A percentile compares a stretch with the other conserved stretches of the same genome.
phyloP scores from a whole-genome alignment of 2,113 vertebrate species.

The Laterallus jamaicensis region DNA sequence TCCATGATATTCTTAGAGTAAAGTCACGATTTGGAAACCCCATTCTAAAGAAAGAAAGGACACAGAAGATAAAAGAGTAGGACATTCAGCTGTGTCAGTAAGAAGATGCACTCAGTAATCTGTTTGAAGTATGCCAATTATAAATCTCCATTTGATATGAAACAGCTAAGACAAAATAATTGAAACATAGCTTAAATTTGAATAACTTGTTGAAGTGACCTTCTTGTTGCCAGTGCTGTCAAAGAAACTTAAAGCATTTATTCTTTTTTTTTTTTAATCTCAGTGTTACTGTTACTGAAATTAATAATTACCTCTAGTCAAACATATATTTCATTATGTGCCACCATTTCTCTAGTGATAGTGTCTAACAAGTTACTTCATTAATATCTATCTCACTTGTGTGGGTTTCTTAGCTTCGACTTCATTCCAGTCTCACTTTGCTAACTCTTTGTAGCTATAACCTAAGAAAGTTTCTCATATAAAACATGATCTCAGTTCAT shows the following conservation, averaged over 20 bases:
- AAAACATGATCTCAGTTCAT: not conserved
- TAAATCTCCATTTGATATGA: not conserved
- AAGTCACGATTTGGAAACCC: not conserved
- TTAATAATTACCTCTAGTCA: conserved; percentile 23
- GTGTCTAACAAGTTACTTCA: not conserved
- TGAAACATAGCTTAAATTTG: not conserved
- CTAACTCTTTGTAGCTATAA: not conserved
- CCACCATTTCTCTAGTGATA: not conserved
- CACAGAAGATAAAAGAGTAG: not conserved
- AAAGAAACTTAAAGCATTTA: not conserved
- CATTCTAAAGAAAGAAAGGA: not conserved
- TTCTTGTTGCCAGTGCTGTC: not conserved
- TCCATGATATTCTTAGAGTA: not conserved
- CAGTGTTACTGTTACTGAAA: not conserved
- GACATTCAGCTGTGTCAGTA: not conserved
- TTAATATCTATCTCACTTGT: not conserved
- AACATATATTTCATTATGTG: not conserved
- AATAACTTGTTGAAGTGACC: not conserved
- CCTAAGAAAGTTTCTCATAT: not conserved
- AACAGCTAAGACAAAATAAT: not conserved
- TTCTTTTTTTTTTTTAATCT: not conserved
- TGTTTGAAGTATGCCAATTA: not conserved
- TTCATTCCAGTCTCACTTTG: not conserved
- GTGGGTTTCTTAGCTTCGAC: not conserved
- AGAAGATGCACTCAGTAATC: not conserved